A percentile compares a stretch with the other conserved stretches of the same genome.
These are phyloP conservation scores for Orius laevigatus DNA, from an alignment of 1,140 invertebrate genomes.

Conservation along the genomic window DNA sequence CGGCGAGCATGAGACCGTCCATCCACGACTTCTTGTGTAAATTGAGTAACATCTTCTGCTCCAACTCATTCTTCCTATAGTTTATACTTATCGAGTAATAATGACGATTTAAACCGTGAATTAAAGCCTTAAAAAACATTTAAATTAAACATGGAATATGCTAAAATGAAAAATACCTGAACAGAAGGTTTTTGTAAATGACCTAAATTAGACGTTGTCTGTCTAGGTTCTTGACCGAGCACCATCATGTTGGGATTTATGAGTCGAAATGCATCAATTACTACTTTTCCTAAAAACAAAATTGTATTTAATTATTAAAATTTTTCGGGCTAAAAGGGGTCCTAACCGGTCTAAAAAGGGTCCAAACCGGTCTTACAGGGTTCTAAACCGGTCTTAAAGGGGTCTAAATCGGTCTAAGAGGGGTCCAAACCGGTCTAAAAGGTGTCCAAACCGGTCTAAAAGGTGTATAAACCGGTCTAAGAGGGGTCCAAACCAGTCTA, in stretches of 20 bases:
- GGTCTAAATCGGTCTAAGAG: too few species aligned
- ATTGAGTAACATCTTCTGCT: constrained; percentile 99
- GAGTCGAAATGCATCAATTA: constrained; percentile 86
- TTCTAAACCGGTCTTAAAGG: too few species aligned
- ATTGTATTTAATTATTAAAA: constrained; percentile 7
- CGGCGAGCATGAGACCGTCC: constrained; percentile 86
- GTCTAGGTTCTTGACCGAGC: constrained; percentile 92
- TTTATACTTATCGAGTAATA: constrained; percentile 99
- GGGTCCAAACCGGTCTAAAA: too few species aligned
- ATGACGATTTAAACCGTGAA: constrained; percentile 96
- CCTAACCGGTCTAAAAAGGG: too few species aligned
- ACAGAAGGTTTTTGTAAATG: constrained; percentile 99
- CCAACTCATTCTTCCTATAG: constrained; percentile 96
- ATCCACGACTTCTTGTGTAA: constrained; percentile 99
- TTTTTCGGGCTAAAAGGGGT: too few species aligned
- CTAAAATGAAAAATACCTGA: constrained; percentile 33
- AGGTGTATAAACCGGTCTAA: too few species aligned
- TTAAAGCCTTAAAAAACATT: constrained; percentile 68
- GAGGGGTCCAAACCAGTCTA: too few species aligned
- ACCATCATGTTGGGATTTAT: constrained; percentile 99
- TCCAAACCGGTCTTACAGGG: too few species aligned
- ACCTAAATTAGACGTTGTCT: constrained; percentile 97
- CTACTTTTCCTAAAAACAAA: constrained; percentile 52
- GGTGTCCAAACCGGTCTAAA: too few species aligned
- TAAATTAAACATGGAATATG: not conserved